Percentiles rank a stretch among this genome's conserved stretches.
Evolutionary conservation across 2,888 invertebrate genomes (phyloP).

Genomic region (Lithophane semibrunnea): DNA sequence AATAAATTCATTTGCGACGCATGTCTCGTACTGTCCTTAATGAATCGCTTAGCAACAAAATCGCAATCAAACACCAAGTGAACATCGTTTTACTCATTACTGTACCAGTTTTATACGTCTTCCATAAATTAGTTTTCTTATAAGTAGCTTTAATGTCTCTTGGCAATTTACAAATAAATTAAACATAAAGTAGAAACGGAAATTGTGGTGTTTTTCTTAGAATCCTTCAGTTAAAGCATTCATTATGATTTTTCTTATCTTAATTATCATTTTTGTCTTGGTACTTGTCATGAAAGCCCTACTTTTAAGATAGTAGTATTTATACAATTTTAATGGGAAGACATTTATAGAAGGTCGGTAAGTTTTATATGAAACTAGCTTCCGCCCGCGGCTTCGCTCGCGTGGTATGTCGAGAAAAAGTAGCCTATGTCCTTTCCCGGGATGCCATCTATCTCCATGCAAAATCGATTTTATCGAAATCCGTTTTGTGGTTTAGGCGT

Average conservation of each 20-base stretch:
- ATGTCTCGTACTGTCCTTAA: no score
- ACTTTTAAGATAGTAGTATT: no score
- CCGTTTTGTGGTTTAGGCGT: no score
- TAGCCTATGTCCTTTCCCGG: no score
- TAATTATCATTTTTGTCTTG: neutral
- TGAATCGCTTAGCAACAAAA: neutral
- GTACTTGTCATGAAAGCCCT: neutral
- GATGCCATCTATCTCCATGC: no score
- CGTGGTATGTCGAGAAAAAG: no score
- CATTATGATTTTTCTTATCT: slow-evolving; percentile 1
- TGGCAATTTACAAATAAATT: slow-evolving; percentile 21
- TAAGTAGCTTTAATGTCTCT: slow-evolving; percentile 10
- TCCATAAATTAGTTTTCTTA: slow-evolving; percentile 3
- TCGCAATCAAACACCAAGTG: neutral
- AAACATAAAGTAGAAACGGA: slow-evolving; percentile 5
- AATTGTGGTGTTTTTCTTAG: slow-evolving; percentile 12
- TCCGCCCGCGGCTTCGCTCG: no score
- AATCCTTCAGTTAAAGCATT: neutral
- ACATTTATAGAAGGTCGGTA: no score
- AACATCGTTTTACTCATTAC: neutral
- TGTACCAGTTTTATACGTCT: neutral
- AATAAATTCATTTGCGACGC: no score
- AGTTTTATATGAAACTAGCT: no score
- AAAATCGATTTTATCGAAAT: no score
- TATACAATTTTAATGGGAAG: no score